phyloP scores from a whole-genome alignment of 2,888 invertebrate genomes.

The Rhagonycha lutea region DNA sequence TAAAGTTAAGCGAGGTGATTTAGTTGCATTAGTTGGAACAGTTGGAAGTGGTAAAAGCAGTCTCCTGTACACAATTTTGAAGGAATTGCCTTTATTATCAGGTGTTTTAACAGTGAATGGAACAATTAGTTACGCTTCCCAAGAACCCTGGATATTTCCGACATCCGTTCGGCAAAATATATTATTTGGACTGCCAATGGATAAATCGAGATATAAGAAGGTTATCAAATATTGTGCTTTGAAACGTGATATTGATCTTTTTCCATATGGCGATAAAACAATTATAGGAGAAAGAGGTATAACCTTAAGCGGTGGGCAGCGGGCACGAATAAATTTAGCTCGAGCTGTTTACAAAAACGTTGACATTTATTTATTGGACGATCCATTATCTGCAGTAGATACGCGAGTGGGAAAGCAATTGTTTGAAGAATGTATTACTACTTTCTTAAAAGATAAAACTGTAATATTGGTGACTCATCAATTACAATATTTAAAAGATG shows the following conservation, averaged over 20 bases:
- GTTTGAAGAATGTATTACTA: slow-evolving; percentile 73
- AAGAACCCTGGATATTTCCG: slow-evolving; percentile 84
- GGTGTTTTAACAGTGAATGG: slow-evolving; percentile 63
- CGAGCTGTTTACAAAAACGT: slow-evolving; percentile 58
- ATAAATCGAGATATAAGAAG: slow-evolving; percentile 65
- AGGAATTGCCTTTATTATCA: slow-evolving; percentile 69
- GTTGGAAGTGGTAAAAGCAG: slow-evolving; percentile 67
- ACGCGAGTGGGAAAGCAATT: slow-evolving; percentile 73
- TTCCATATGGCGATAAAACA: slow-evolving; percentile 81
- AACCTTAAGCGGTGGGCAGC: slow-evolving; percentile 79
- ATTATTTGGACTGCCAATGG: slow-evolving; percentile 80
- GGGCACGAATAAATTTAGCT: slow-evolving; percentile 84
- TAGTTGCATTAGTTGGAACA: slow-evolving; percentile 67
- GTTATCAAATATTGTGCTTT: slow-evolving; percentile 73
- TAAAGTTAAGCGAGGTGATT: slow-evolving; percentile 29
- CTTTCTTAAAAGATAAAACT: slow-evolving; percentile 62
- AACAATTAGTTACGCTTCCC: slow-evolving; percentile 75
- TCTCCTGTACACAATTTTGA: slow-evolving; percentile 62
- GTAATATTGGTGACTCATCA: slow-evolving; percentile 74
- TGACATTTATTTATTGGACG: slow-evolving; percentile 74
- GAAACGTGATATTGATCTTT: slow-evolving; percentile 70
- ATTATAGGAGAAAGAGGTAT: slow-evolving; percentile 82
- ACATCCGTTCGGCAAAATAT: slow-evolving; percentile 89
- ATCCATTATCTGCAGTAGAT: slow-evolving; percentile 82
- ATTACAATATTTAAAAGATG: slow-evolving; percentile 59